These are phyloP conservation scores for Tinamus guttatus DNA, from an alignment of 2,113 vertebrate genomes.

Conservation along the genomic window DNA sequence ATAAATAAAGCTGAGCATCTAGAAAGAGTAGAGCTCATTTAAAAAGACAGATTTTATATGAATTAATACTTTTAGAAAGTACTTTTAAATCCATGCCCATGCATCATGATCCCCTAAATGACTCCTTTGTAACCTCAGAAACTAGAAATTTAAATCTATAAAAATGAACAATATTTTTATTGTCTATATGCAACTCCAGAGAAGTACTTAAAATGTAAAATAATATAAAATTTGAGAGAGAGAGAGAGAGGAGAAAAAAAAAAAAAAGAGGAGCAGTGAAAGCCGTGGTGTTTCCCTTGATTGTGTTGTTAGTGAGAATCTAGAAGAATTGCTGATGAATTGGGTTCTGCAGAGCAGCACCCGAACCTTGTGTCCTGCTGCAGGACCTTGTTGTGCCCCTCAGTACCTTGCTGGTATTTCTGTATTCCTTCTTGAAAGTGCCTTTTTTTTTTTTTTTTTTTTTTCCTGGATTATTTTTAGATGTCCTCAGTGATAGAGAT, in stretches of 20 bases:
- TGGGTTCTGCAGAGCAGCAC: too few relatives aligned
- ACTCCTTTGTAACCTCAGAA: not conserved
- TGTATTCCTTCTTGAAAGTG: not conserved
- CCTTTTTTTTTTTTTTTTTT: too few relatives aligned
- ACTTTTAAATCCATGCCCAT: not conserved
- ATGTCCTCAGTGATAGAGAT: not conserved
- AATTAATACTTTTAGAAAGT: not conserved
- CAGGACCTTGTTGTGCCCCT: too few relatives aligned
- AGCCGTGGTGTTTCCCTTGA: not conserved
- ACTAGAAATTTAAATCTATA: not conserved
- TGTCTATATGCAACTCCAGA: fast-evolving
- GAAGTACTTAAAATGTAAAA: not conserved
- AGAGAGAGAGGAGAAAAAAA: too few relatives aligned
- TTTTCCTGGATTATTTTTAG: not conserved
- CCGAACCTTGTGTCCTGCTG: too few relatives aligned
- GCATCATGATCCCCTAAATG: not conserved
- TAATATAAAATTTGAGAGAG: not conserved
- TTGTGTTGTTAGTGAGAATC: too few relatives aligned
- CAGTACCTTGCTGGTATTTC: not conserved
- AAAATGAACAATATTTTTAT: fast-evolving
- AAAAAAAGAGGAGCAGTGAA: not conserved
- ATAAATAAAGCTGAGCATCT: not conserved
- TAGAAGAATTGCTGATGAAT: too few relatives aligned
- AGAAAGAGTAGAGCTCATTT: not conserved
- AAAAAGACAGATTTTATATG: not conserved